These are phyloP conservation scores for Drosophila robusta DNA, from an alignment of 2,888 invertebrate species.

Conservation along the genomic window DNA sequence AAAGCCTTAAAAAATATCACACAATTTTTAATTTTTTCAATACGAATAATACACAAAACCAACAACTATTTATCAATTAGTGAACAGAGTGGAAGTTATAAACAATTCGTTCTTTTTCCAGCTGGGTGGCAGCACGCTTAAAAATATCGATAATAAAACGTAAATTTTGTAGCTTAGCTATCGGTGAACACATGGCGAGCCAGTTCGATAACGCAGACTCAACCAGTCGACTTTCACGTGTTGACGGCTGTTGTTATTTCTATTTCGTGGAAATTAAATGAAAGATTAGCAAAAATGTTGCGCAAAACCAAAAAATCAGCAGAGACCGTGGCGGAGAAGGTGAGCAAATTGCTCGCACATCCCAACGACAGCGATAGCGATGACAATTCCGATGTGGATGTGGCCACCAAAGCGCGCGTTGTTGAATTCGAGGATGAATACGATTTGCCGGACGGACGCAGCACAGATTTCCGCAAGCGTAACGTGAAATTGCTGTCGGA, in stretches of 20 bases:
- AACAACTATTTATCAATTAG: too few species aligned
- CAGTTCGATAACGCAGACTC: constrained; percentile 9
- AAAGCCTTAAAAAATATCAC: too few species aligned
- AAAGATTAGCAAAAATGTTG: constrained; percentile 52
- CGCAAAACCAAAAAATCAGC: constrained; percentile 61
- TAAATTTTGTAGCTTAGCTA: background rate
- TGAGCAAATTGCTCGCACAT: constrained; percentile 88
- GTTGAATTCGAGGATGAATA: constrained; percentile 83
- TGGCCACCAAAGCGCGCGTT: constrained; percentile 87
- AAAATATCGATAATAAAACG: background rate
- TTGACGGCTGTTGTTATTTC: constrained; percentile 8
- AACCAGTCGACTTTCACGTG: constrained; percentile 44
- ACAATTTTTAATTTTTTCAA: too few species aligned
- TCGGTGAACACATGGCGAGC: constrained; percentile 9
- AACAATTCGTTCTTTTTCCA: background rate
- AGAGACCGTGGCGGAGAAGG: constrained; percentile 87
- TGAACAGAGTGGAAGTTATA: background rate
- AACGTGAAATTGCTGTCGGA: constrained; percentile 89
- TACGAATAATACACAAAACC: too few species aligned
- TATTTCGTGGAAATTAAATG: constrained; percentile 40
- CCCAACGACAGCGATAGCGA: constrained; percentile 87
- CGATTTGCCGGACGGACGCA: constrained; percentile 83
- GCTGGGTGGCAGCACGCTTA: constrained; percentile 4
- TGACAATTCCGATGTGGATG: constrained; percentile 86
- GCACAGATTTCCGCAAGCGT: constrained; percentile 89